Evolutionary conservation across 2,797 vertebrate genomes (phyloP), one percentile per base, ranked within the genome.

Genomic region (Tapirus indicus): DNA sequence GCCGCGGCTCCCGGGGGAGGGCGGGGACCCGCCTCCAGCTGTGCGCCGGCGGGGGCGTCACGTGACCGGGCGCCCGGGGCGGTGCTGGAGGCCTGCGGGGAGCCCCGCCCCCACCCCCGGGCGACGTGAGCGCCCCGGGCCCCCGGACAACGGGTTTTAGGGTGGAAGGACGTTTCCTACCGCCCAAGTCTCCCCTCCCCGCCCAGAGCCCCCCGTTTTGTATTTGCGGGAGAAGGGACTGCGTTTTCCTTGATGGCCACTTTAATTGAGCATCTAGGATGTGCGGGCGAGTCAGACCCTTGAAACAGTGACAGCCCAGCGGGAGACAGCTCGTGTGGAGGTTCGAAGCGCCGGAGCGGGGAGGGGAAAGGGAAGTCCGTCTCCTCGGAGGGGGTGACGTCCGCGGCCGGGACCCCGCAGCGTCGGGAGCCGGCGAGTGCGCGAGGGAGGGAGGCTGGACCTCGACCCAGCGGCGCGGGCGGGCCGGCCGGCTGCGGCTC

Each of bases 21-120:
- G 91, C 52, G 91, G 96, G 85, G 88, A 38, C 49, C 82, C 52
- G 92, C 96, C 95, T 92, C 92, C 96, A 92, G 97, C 97, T 77
- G 96, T 74, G 97, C 88, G 54, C 89, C 49, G 72, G 66, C 9
- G 69, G 77, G 18, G 44, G 11, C n/a, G 77, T 86, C 96, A 97
- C 84, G 96, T 87, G 90, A 91, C 95, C 6, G n/a, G 38, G 21
- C 35, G n/a, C 69, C 29, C 1, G 1, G 17, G 56, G 83, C 47
- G 23, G 1, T 68, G 68, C 35, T 27, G 29, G 8, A 16, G 52
- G 66, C n/a, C 68, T 0, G 25, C 14, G 12, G 25, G 38, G 49
- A 47, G 25, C 14, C 54, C 80, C 11, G 16, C 44, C 80, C 47
- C 32, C 9, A 1, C 4, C 78, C n/a, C 2, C 52, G 9, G 68